Conservation (phyloP, 2,113 vertebrate genomes). For the Engystomops pustulosus region DNA sequence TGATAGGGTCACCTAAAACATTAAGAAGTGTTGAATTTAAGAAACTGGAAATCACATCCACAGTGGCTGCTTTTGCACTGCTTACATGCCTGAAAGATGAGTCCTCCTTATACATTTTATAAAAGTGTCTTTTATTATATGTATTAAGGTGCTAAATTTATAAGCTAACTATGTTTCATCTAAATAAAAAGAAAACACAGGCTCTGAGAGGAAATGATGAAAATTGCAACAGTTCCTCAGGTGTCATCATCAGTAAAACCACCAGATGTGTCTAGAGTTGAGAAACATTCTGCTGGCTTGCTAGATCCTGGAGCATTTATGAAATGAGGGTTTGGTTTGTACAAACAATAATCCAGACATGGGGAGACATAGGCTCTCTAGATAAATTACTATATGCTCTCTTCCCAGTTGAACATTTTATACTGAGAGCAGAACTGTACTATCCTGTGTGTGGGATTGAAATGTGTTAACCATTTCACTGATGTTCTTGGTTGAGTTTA, state of each 20-base stretch:
- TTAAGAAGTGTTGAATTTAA: too few relatives aligned
- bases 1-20: too few relatives aligned
- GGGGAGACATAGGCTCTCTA: too few relatives aligned
- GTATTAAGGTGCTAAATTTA: too few relatives aligned
- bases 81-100: too few relatives aligned
- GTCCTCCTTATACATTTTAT: too few relatives aligned
- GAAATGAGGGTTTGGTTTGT: background rate
- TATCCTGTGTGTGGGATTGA: background rate
- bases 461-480: background rate
- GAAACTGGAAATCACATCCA: too few relatives aligned
- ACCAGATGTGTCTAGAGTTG: slow-evolving; percentile 16
- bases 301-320: background rate
- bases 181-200: too few relatives aligned
- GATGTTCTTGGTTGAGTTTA: background rate
- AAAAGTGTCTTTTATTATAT: too few relatives aligned
- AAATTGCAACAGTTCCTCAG: slow-evolving; percentile 21
- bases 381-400: background rate
- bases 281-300: background rate
- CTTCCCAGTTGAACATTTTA: background rate
- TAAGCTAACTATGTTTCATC: too few relatives aligned
- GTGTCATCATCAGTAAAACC: slow-evolving; percentile 3
- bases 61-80: too few relatives aligned
- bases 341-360: background rate
- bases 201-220: background rate
- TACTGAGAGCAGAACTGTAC: slow-evolving; percentile 35